These are phyloP conservation scores for Erebia ligea DNA, from an alignment of 2,888 invertebrate species.

Conservation along the genomic window DNA sequence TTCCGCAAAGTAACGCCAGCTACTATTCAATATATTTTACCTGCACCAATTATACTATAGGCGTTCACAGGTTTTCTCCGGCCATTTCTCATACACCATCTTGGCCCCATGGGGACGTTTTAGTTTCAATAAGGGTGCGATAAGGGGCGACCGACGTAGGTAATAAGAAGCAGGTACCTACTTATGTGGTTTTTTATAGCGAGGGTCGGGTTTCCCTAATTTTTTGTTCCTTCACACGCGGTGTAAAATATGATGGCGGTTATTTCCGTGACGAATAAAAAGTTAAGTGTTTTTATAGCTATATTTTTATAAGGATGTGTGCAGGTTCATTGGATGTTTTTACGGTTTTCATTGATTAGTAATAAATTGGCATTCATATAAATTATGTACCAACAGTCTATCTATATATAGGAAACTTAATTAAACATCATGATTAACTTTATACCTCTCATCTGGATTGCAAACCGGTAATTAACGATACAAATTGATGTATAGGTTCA, in stretches of 20 bases:
- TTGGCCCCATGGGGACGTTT: conserved; percentile 31
- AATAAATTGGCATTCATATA: too few relatives aligned
- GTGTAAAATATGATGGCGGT: conserved; percentile 10
- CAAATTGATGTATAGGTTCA: too few relatives aligned
- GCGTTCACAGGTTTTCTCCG: not conserved
- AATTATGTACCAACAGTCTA: too few relatives aligned
- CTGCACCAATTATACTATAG: not conserved
- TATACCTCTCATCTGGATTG: too few relatives aligned
- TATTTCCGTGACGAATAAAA: not conserved
- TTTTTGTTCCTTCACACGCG: conserved; percentile 27
- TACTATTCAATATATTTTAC: too few relatives aligned
- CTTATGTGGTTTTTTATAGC: conserved; percentile 28
- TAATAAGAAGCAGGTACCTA: conserved; percentile 24
- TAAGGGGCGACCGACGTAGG: conserved; percentile 26
- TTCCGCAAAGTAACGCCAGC: too few relatives aligned
- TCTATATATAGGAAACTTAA: too few relatives aligned
- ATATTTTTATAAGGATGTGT: not conserved
- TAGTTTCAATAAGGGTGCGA: conserved; percentile 39
- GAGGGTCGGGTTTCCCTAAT: conserved; percentile 27
- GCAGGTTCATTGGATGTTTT: not conserved
- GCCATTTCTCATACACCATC: conserved; percentile 35
- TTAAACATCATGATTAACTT: too few relatives aligned
- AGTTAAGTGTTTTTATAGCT: not conserved
- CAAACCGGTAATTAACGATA: too few relatives aligned
- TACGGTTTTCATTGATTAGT: not conserved